Conservation (phyloP, 2,888 invertebrate genomes). For the Timema cristinae region DNA sequence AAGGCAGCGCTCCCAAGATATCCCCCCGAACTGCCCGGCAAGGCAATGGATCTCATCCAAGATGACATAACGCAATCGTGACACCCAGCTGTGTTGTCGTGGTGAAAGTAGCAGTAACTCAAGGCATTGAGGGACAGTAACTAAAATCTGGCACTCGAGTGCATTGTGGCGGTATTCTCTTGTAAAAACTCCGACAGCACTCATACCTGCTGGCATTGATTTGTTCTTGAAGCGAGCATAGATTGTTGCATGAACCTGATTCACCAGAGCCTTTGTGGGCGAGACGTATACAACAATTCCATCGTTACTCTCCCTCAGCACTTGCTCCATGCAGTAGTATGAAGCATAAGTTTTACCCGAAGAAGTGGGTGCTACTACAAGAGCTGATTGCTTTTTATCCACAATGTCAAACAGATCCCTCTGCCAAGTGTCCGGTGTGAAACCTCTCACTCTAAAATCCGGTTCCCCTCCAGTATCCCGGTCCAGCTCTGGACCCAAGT, state of each 20-base stretch:
- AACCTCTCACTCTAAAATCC: constrained; percentile 33
- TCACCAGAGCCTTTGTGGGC: constrained; percentile 41
- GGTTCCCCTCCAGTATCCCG: constrained; percentile 26
- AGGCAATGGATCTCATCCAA: constrained; percentile 36
- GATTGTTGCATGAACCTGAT: constrained; percentile 35
- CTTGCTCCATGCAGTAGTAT: constrained; percentile 44
- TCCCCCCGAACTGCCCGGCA: constrained; percentile 32
- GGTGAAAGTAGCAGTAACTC: constrained; percentile 35
- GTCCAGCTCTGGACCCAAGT: constrained; percentile 32
- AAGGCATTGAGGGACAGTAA: constrained; percentile 36
- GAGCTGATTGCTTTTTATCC: constrained; percentile 41
- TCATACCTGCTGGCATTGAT: constrained; percentile 30
- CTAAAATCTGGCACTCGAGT: constrained; percentile 32
- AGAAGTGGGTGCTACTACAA: constrained; percentile 44
- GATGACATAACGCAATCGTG: constrained; percentile 32
- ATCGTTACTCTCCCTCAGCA: constrained; percentile 40
- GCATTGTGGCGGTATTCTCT: constrained; percentile 33
- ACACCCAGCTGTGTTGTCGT: constrained; percentile 31
- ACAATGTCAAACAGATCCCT: constrained; percentile 41
- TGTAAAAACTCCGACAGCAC: constrained; percentile 34
- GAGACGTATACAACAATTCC: constrained; percentile 43
- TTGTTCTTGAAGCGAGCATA: constrained; percentile 34
- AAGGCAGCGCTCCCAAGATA: constrained; percentile 33
- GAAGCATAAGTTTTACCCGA: constrained; percentile 45
- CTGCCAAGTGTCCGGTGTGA: constrained; percentile 44